Conservation (phyloP, 2,888 invertebrate species). For the Sarcophaga caerulescens region DNA sequence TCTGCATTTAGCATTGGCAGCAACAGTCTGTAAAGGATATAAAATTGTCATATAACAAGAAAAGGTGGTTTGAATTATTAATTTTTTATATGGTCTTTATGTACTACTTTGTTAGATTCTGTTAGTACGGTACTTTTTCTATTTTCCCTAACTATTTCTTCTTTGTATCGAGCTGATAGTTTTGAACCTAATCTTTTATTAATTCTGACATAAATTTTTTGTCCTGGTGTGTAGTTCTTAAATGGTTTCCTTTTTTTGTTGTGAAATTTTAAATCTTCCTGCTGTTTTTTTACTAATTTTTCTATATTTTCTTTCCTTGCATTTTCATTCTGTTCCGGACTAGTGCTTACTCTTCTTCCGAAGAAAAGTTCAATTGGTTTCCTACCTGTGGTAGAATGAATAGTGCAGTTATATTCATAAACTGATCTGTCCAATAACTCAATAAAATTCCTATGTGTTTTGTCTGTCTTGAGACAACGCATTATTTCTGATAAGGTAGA, state of each 20-base stretch:
- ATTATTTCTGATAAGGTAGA: constrained; percentile 45
- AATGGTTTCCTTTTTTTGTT: background rate
- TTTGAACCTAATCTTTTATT: constrained; percentile 50
- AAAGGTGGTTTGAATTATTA: no score
- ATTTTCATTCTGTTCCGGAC: background rate
- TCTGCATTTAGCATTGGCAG: no score
- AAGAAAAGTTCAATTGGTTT: constrained; percentile 55
- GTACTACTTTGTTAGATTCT: no score
- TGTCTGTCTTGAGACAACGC: constrained; percentile 42
- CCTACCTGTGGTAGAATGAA: no score
- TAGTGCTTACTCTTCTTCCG: constrained; percentile 21
- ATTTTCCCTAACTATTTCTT: no score
- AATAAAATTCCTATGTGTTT: constrained; percentile 33
- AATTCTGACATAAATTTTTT: constrained; percentile 10
- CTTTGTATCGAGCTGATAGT: no score
- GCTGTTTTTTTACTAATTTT: constrained; percentile 1
- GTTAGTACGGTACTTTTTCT: no score
- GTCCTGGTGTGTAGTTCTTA: background rate
- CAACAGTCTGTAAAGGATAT: no score
- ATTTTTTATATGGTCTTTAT: no score
- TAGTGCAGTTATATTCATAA: no score
- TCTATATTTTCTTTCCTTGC: constrained; percentile 19
- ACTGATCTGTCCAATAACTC: constrained; percentile 51
- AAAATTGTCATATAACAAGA: no score
- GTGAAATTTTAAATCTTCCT: background rate